Conservation (phyloP, 1,140 invertebrate species). For the Drosophila tropicalis region DNA sequence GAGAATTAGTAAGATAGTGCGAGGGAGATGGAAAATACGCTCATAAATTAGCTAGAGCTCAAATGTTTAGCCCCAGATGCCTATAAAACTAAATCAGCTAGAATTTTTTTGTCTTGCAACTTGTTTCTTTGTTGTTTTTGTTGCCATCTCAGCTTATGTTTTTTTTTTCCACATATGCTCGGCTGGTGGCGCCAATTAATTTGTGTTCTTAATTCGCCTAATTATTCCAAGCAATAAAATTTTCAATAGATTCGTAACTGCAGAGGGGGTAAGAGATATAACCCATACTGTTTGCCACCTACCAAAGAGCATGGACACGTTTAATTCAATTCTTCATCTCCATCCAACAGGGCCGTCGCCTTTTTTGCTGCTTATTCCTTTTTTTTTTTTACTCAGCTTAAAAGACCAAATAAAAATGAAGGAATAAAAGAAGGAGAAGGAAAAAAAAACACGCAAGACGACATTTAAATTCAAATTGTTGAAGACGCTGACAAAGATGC, state of each 20-base stretch:
- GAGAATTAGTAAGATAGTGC: slow-evolving; percentile 2
- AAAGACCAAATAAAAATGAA: slow-evolving; percentile 50
- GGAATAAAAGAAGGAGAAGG: slow-evolving; percentile 46
- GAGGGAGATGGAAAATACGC: slow-evolving; percentile 1
- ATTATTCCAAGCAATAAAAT: slow-evolving; percentile 79
- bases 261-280: not conserved
- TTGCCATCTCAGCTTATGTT: not conserved
- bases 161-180: slow-evolving; percentile 66
- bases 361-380: not conserved
- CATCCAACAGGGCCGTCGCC: slow-evolving; percentile 1
- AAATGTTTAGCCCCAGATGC: slow-evolving; percentile 51
- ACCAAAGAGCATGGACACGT: slow-evolving; percentile 56
- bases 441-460: slow-evolving; percentile 38
- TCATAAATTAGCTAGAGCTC: slow-evolving; percentile 54
- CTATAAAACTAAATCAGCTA: slow-evolving; percentile 76
- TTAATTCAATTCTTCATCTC: slow-evolving; percentile 79
- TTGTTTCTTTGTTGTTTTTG: slow-evolving; percentile 7
- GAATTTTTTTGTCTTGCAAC: slow-evolving; percentile 37
- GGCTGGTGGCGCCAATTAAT: slow-evolving; percentile 64
- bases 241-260: slow-evolving; percentile 73
- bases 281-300: slow-evolving; percentile 41
- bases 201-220: slow-evolving; percentile 77
- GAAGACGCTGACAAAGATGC: slow-evolving; percentile 71
- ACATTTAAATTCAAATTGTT: slow-evolving; percentile 81
- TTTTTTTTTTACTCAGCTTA: slow-evolving; percentile 55